phyloP scores from a whole-genome alignment of 2,888 invertebrate species.

The Zelleria hepariella region DNA sequence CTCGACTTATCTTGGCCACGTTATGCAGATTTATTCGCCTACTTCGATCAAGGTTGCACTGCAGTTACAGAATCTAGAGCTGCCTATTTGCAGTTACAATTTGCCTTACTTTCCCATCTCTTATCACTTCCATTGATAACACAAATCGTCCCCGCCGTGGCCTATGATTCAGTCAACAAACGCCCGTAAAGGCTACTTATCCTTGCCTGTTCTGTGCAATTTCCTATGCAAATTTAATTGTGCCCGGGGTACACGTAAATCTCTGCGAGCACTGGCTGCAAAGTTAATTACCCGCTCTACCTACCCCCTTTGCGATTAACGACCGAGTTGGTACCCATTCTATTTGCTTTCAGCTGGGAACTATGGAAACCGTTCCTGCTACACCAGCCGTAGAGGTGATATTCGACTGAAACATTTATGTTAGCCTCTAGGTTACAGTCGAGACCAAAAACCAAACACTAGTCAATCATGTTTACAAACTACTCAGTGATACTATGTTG shows the following conservation, averaged over 20 bases:
- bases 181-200: constrained; percentile 55
- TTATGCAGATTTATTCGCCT: too few relatives aligned
- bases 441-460: not conserved
- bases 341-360: not conserved
- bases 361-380: not conserved
- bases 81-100: not conserved
- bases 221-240: constrained; percentile 73
- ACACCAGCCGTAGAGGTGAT: not conserved
- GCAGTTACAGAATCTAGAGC: not conserved
- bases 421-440: not conserved
- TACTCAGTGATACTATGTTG: not conserved
- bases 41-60: too few relatives aligned
- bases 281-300: constrained; percentile 65
- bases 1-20: too few relatives aligned
- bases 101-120: not conserved
- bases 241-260: constrained; percentile 67
- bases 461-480: not conserved
- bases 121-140: not conserved
- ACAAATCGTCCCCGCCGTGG: not conserved
- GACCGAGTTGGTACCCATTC: constrained; percentile 17
- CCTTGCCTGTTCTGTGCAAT: constrained; percentile 65
- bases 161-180: constrained; percentile 3
- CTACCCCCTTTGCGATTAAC: constrained; percentile 49
- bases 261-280: constrained; percentile 56
- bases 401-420: not conserved